Base-by-base conservation (phyloP, 2,113 vertebrate genomes). In the Lasiurus cinereus region DNA sequence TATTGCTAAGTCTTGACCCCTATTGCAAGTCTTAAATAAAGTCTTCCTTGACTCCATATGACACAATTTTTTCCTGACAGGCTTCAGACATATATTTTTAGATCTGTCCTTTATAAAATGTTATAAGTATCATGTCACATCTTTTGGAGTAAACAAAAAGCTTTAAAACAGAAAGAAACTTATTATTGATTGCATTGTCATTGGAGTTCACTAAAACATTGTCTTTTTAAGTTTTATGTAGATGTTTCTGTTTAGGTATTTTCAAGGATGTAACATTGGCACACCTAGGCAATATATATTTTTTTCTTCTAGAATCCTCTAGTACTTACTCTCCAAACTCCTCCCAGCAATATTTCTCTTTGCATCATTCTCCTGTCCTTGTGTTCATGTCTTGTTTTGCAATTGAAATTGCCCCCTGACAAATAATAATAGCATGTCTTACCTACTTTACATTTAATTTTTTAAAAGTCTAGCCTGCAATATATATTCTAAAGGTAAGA, bases 21-120 rank as follows among this genome's bases (percentile, higher is more conserved):
- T 33, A 8, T 13, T 29, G 14, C 33, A 56, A 50, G 12, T 67
- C 64, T 74, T 83, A 13, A 85, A 54, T 77, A 83, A 64, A 70
- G 39, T 48, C 46, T 39, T 78, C 15, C 36, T 87, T 59, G 5
- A 14, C 66, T 48, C 22, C 50, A 5, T 64, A 27, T 72, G 4
- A n/a, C 33, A 12, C 14, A 83, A 3, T 21, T 83, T 96, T 89
- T 93, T 73, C 76, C 83, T 90, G 64, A 39, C 7, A 70, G 33
- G 1, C 4, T 90, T 74, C 33, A 59, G 6, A 43, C 80, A 43
- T 11, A 13, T 72, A 46, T 52, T 66, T 83, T 29, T 84, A 64
- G 36, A 56, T 36, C 15, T 77, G 6, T 52, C 21, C 56, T 64
- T 86, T 93, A 89, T 1, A 27, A 43, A 66, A 43, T 52, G 14